Percentiles rank a stretch among this genome's conserved stretches.
Conservation (phyloP, 53 echinoderm and acorn worm genomes). For the Paracentrotus lividus region DNA sequence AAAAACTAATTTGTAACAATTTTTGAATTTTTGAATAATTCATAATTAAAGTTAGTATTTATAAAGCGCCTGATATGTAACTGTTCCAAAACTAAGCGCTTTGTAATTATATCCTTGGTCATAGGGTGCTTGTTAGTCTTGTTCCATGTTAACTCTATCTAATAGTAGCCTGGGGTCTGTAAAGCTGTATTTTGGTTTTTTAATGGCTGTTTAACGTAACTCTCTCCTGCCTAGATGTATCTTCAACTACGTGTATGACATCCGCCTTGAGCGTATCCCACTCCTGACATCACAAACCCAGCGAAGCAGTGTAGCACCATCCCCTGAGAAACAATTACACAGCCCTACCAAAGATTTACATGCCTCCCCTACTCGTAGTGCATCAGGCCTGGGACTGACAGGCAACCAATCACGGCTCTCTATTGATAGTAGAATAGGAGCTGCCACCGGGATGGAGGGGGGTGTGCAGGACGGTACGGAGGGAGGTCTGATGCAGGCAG, state of each 20-base stretch:
- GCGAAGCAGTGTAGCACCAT: constrained; percentile 69
- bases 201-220: no score
- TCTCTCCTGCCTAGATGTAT: constrained; percentile 74
- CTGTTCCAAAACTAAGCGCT: no score
- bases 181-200: no score
- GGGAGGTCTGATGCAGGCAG: constrained; percentile 84
- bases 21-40: no score
- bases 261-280: constrained; percentile 83
- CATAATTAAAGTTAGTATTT: no score
- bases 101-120: no score
- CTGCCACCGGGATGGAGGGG: constrained; percentile 70
- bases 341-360: constrained; percentile 79
- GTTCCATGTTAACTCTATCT: no score
- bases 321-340: constrained; percentile 80
- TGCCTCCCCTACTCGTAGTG: constrained; percentile 75
- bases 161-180: no score
- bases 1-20: no score
- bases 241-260: constrained; percentile 95
- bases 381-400: constrained; percentile 54
- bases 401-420: constrained; percentile 56
- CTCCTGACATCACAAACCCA: constrained; percentile 60
- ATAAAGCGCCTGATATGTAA: no score
- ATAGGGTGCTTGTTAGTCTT: no score
- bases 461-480: constrained; percentile 77
- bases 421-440: constrained; percentile 52